Conservation (phyloP, 2,797 vertebrate species). For the Alectoris magna region DNA sequence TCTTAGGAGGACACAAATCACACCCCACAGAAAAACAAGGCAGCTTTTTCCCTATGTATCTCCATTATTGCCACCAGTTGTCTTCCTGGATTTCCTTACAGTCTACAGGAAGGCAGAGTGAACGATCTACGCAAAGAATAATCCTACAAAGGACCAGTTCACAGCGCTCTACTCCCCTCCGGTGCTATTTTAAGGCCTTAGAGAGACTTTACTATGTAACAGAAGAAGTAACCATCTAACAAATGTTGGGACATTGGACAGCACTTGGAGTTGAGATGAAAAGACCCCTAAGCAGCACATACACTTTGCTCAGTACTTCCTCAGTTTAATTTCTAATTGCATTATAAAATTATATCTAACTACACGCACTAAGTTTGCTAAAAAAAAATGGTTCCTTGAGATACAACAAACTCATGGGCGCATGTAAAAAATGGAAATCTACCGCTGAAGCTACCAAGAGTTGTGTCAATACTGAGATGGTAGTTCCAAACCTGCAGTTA, state of each 20-base stretch:
- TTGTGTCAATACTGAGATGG: neutral
- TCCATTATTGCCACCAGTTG: neutral
- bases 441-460: neutral
- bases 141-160: slow-evolving; percentile 4
- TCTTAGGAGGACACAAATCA: neutral
- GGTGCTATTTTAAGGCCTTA: neutral
- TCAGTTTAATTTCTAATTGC: neutral
- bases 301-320: neutral
- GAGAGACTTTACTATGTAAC: neutral
- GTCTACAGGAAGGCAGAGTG: neutral
- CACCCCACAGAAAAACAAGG: neutral
- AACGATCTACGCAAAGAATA: neutral
- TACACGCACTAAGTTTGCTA: neutral
- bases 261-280: neutral
- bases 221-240: slow-evolving; percentile 11
- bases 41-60: neutral
- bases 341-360: neutral
- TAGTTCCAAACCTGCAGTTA: neutral
- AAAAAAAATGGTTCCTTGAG: neutral
- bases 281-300: neutral
- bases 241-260: neutral
- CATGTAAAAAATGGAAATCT: neutral
- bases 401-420: neutral
- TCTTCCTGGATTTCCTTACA: slow-evolving; percentile 10
- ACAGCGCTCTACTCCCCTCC: neutral